These are phyloP conservation scores for Podarcis raffonei DNA, from an alignment of 2,113 vertebrate genomes.

Conservation along the genomic window DNA sequence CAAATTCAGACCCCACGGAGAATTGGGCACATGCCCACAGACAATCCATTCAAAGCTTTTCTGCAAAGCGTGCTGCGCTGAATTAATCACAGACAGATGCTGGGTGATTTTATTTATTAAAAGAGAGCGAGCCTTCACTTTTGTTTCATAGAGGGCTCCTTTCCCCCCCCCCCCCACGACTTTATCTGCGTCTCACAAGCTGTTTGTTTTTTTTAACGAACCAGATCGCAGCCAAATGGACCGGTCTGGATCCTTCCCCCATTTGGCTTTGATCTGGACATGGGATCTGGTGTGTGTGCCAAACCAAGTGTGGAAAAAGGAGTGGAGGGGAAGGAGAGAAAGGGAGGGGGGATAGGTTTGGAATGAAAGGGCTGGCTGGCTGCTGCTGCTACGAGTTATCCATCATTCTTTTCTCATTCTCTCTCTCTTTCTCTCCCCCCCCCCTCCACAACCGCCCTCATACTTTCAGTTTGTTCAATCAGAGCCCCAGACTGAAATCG, in stretches of 20 bases:
- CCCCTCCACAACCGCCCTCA: too few species aligned
- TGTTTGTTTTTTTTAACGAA: not conserved
- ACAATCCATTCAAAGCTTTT: too few species aligned
- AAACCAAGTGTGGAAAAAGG: not conserved
- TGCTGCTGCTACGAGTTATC: not conserved
- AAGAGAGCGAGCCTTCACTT: too few species aligned
- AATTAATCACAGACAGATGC: too few species aligned
- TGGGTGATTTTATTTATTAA: too few species aligned
- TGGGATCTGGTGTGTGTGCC: not conserved
- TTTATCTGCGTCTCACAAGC: too few species aligned
- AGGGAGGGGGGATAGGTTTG: not conserved
- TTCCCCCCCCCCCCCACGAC: too few species aligned
- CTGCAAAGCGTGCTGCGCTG: too few species aligned
- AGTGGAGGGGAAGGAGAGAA: not conserved
- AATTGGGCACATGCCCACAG: too few species aligned
- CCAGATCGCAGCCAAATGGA: not conserved
- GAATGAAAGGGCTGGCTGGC: not conserved
- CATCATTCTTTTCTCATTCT: not conserved
- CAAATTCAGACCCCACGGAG: too few species aligned
- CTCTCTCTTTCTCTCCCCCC: not conserved
- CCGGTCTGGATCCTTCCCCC: not conserved
- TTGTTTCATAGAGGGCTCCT: too few species aligned
- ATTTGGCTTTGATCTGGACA: not conserved
- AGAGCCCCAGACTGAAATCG: not conserved
- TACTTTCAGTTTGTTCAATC: too few species aligned